Percentiles rank a stretch among this genome's conserved stretches.
Conservation (phyloP, 2,888 invertebrate species). For the Nomada flava region DNA sequence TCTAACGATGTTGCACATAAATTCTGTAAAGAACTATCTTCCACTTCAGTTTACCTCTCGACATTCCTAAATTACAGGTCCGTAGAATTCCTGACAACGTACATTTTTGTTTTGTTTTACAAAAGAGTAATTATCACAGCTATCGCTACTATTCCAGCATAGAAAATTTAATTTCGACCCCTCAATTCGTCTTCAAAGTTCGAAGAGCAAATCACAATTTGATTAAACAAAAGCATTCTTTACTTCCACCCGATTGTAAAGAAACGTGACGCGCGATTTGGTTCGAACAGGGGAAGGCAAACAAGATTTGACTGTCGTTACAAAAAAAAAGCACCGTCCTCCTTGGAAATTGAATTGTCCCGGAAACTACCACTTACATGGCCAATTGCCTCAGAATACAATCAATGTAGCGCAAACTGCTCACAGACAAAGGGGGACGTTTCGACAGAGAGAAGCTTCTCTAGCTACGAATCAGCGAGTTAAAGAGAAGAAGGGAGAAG, state of each 20-base stretch:
- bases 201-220: neutral
- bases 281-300: neutral
- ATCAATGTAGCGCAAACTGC: neutral
- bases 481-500: neutral
- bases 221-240: neutral
- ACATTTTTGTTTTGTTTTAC: neutral
- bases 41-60: too few relatives aligned
- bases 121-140: too few relatives aligned
- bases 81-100: neutral
- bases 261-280: neutral
- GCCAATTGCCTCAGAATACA: conserved; percentile 2
- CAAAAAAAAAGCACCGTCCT: neutral
- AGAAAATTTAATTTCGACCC: too few relatives aligned
- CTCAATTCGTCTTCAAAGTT: too few relatives aligned
- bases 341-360: conserved; percentile 5
- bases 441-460: neutral
- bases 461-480: neutral
- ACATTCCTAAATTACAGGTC: too few relatives aligned
- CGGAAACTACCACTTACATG: conserved; percentile 19
- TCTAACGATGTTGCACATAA: too few relatives aligned
- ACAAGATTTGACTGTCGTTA: neutral
- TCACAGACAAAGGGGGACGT: neutral
- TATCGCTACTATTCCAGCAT: too few relatives aligned
- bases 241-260: neutral
- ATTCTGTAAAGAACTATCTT: too few relatives aligned